Evolutionary conservation across 2,797 vertebrate species (phyloP), one percentile per base, ranked within the genome.

Genomic region (Champsocephalus esox): DNA sequence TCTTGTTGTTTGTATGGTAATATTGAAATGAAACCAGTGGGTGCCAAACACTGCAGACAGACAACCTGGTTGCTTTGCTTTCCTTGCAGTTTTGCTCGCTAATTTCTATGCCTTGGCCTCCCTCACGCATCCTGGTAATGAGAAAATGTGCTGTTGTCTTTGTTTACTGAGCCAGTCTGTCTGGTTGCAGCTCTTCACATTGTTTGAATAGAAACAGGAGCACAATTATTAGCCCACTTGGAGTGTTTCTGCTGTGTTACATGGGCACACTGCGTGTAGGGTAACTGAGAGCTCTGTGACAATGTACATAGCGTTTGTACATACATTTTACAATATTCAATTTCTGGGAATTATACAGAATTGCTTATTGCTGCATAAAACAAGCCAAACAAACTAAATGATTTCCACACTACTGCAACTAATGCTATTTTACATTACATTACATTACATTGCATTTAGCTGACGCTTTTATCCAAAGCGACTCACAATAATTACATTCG

Each of bases 1-100:
- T 85, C 80, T 85, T 56, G 68, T 76, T 90, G 83, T 91, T 91
- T 91, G 81, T 80, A 79, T 75, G 76, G 71, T 93, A 87, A 89
- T 92, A 92, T 90, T 92, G 78, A 93, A 94, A 94, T 94, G 90
- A 93, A 94, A 93, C 90, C 85, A 87, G 92, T 78, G 73, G 90
- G 88, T 88, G 89, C 89, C 87, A 83, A 90, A 83, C 89, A 77
- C 73, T 77, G 89, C 87, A 79, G 92, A 89, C 89, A 80, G 92
- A 90, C 89, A 92, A 94, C 90, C 93, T 80, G 85, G 85, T 90
- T 82, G 77, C 66, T 90, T 93, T 93, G 93, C 93, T 92, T 93
- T 84, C 86, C 89, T 93, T 92, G 92, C 94, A 92, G 89, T 93
- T 93, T 92, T 90, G 84, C 88, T 68, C 70, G 57, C 92, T 92